Conservation (phyloP, 2,113 vertebrate species). For the Struthio camelus region DNA sequence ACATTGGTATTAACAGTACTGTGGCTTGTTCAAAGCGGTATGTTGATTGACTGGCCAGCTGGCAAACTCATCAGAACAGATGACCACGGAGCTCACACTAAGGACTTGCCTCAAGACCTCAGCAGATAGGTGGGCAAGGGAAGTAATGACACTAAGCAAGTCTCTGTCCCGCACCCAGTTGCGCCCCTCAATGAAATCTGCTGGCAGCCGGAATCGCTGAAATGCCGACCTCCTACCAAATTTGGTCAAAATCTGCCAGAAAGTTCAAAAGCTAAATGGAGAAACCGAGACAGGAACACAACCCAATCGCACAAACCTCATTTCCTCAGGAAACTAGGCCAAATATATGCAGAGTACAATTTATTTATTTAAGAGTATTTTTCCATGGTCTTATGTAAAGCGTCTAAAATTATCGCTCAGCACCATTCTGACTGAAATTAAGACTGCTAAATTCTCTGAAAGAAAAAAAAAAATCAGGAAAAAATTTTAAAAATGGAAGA, state of each 20-base stretch:
- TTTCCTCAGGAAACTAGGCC: background rate
- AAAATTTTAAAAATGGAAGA: background rate
- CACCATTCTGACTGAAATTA: background rate
- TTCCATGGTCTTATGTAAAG: background rate
- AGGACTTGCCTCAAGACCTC: background rate
- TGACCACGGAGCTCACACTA: background rate
- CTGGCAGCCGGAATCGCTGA: too few species aligned
- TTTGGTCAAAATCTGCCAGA: background rate
- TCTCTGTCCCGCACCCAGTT: background rate
- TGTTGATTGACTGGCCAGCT: background rate
- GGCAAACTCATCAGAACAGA: background rate
- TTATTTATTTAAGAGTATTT: background rate
- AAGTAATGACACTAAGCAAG: background rate
- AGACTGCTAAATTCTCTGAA: background rate
- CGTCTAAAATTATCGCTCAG: rapidly evolving
- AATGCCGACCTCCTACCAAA: background rate
- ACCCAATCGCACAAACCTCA: background rate
- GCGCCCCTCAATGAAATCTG: background rate
- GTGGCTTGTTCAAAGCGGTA: background rate
- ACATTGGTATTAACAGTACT: background rate
- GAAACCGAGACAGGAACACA: background rate
- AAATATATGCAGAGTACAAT: background rate
- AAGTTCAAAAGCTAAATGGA: background rate
- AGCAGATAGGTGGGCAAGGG: background rate
- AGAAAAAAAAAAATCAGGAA: background rate